Percentiles rank a stretch among this genome's conserved stretches.
Evolutionary conservation across 2,113 vertebrate genomes (phyloP).

Genomic region (Lota lota): DNA sequence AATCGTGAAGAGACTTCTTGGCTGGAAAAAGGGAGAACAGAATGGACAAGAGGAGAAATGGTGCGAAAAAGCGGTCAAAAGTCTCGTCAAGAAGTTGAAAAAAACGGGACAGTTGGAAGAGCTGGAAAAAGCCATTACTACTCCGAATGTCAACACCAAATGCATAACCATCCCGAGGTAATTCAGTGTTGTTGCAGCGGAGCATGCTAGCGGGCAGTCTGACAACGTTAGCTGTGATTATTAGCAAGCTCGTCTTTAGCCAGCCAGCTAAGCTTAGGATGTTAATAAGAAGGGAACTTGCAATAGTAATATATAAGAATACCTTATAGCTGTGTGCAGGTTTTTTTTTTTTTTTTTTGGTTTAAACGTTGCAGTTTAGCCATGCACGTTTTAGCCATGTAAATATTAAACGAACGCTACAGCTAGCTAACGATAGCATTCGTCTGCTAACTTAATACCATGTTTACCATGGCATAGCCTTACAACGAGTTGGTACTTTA

Average conservation of each 20-base stretch:
- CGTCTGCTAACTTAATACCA: neutral
- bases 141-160: conserved; percentile 90
- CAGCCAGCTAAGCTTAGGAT: too few relatives aligned
- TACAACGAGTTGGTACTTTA: neutral
- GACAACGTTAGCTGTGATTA: too few relatives aligned
- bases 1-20: conserved; percentile 93
- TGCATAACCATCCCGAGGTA: conserved; percentile 98
- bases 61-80: conserved; percentile 98
- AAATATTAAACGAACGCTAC: neutral
- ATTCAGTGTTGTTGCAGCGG: neutral
- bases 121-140: conserved; percentile 94
- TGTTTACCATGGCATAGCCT: neutral
- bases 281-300: neutral
- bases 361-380: neutral
- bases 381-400: neutral
- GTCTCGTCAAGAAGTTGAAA: conserved; percentile 97
- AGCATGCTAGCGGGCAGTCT: too few relatives aligned
- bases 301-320: neutral
- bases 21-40: conserved; percentile 98
- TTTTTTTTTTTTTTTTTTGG: neutral
- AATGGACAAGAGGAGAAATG: conserved; percentile 98
- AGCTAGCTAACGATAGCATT: conserved; percentile 26
- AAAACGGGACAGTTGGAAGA: conserved; percentile 96
- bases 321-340: neutral
- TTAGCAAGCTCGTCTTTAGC: too few relatives aligned